These are phyloP conservation scores for Azorinus chamasolen DNA, from an alignment of 2,888 invertebrate genomes.

Conservation along the genomic window DNA sequence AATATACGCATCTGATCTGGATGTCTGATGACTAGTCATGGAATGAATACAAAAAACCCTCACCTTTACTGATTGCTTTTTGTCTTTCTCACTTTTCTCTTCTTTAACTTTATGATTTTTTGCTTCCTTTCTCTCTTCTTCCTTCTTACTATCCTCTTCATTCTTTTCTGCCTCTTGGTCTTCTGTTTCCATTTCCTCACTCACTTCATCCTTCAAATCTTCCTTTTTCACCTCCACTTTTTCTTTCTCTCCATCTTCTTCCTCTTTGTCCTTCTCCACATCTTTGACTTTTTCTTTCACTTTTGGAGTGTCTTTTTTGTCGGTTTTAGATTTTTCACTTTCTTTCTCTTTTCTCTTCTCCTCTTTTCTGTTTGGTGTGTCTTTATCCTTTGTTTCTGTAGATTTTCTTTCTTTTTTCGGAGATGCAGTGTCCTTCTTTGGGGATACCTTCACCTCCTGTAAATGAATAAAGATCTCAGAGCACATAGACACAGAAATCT, in stretches of 20 bases:
- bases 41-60: too few species aligned
- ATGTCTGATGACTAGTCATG: too few species aligned
- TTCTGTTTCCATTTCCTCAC: slow-evolving; percentile 64
- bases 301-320: slow-evolving; percentile 10
- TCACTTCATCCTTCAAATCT: slow-evolving; percentile 70
- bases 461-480: too few species aligned
- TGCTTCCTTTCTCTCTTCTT: slow-evolving; percentile 10
- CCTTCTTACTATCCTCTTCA: slow-evolving; percentile 14
- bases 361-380: slow-evolving; percentile 9
- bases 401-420: slow-evolving; percentile 9
- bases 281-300: slow-evolving; percentile 25
- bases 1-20: too few species aligned
- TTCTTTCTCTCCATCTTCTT: slow-evolving; percentile 13
- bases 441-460: slow-evolving; percentile 5
- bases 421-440: background rate
- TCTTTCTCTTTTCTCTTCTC: slow-evolving; percentile 37
- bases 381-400: slow-evolving; percentile 42
- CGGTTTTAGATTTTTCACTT: slow-evolving; percentile 38
- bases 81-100: slow-evolving; percentile 14
- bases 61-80: slow-evolving; percentile 6
- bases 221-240: slow-evolving; percentile 44
- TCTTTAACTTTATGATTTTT: slow-evolving; percentile 4
- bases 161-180: slow-evolving; percentile 19
- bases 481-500: too few species aligned
- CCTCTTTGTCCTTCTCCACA: slow-evolving; percentile 15